phyloP scores from a whole-genome alignment of 2,888 invertebrate species.

The Drosophila picticornis region DNA sequence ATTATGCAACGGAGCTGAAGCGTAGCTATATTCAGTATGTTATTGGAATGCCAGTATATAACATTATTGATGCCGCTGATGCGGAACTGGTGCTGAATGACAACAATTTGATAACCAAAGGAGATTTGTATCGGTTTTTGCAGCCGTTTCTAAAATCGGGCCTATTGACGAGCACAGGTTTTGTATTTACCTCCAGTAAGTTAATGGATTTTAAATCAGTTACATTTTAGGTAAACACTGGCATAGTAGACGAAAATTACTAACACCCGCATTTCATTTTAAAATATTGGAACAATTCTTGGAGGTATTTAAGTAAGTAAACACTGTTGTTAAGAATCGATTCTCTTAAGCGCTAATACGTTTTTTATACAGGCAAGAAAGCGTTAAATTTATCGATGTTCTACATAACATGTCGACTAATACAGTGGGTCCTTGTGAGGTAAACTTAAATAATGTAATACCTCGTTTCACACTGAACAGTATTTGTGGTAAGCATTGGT shows the following conservation, averaged over 20 bases:
- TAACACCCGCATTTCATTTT: constrained; percentile 93
- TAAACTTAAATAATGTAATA: constrained; percentile 64
- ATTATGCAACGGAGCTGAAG: constrained; percentile 49
- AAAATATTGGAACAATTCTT: constrained; percentile 90
- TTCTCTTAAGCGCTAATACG: neutral
- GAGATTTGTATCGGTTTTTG: constrained; percentile 62
- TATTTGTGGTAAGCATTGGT: constrained; percentile 66
- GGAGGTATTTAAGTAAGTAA: constrained; percentile 72
- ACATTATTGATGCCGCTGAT: constrained; percentile 66
- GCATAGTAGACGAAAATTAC: constrained; percentile 89
- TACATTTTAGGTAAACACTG: constrained; percentile 86
- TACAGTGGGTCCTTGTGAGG: constrained; percentile 23
- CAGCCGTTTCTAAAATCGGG: constrained; percentile 69
- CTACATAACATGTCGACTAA: constrained; percentile 32
- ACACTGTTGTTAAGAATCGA: neutral
- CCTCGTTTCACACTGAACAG: constrained; percentile 78
- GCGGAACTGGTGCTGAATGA: constrained; percentile 68
- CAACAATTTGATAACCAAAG: constrained; percentile 65
- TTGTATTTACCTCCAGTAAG: neutral
- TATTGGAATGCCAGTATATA: constrained; percentile 57
- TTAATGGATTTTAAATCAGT: neutral
- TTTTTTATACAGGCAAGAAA: constrained; percentile 67
- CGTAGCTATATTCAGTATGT: constrained; percentile 67
- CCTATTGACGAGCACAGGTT: constrained; percentile 64
- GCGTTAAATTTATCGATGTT: constrained; percentile 63